Evolutionary conservation across 1,140 invertebrate genomes (phyloP).

Genomic region (Panulirus ornatus): DNA sequence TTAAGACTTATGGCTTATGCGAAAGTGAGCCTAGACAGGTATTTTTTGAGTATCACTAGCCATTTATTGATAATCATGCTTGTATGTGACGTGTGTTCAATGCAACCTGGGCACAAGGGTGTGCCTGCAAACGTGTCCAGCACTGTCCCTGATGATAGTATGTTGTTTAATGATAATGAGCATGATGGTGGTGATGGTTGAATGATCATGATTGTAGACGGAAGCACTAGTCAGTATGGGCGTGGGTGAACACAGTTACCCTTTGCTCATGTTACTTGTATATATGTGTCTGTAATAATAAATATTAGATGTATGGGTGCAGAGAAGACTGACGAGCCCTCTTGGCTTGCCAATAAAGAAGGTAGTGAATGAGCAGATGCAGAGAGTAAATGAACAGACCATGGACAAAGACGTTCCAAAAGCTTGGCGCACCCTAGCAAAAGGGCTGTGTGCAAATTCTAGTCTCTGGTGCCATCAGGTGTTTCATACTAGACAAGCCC

Average conservation of each 20-base stretch:
- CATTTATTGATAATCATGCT: constrained; percentile 72
- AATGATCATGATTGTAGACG: constrained; percentile 68
- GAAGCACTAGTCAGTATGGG: constrained; percentile 73
- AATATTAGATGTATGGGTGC: constrained; percentile 69
- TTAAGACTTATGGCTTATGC: constrained; percentile 71
- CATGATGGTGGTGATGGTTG: constrained; percentile 64
- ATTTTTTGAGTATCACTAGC: constrained; percentile 68
- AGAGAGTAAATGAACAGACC: constrained; percentile 59
- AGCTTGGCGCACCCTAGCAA: constrained; percentile 72
- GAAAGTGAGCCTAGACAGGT: constrained; percentile 66
- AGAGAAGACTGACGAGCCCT: constrained; percentile 38
- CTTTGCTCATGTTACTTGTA: constrained; percentile 72
- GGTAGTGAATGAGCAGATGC: constrained; percentile 60
- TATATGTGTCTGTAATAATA: constrained; percentile 73
- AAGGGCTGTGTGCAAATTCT: constrained; percentile 74
- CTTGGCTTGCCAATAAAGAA: constrained; percentile 46
- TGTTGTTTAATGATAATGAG: constrained; percentile 62
- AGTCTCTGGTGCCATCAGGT: constrained; percentile 72
- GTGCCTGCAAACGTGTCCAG: constrained; percentile 70
- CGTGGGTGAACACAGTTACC: constrained; percentile 45
- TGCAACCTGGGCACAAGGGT: constrained; percentile 72
- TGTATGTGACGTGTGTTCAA: constrained; percentile 73
- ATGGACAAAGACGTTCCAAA: constrained; percentile 68
- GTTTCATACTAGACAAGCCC: constrained; percentile 67
- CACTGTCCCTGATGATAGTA: constrained; percentile 65